Conservation (phyloP, 2,797 vertebrate species). For the Crenichthys baileyi region DNA sequence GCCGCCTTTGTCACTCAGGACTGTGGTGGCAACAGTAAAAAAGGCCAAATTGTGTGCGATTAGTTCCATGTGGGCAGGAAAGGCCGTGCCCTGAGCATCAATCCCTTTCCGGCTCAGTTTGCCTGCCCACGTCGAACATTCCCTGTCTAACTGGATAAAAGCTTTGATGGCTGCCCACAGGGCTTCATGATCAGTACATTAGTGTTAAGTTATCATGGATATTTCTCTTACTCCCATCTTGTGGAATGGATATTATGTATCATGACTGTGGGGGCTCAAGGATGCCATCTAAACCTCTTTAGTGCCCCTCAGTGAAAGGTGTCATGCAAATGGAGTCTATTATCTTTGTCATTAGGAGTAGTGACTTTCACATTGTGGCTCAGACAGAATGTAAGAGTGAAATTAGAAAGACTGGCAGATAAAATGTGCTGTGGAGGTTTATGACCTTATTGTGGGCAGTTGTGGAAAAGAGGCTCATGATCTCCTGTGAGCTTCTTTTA, state of each 20-base stretch:
- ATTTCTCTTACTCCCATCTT: constrained; percentile 39
- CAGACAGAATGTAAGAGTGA: constrained; percentile 42
- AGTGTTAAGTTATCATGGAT: constrained; percentile 47
- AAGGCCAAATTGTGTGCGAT: constrained; percentile 45
- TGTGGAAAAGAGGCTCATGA: constrained; percentile 42
- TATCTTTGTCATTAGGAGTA: constrained; percentile 60
- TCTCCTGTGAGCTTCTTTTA: constrained; percentile 64
- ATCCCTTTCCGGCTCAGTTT: constrained; percentile 49
- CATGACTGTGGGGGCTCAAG: constrained; percentile 45
- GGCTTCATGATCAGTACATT: constrained; percentile 52
- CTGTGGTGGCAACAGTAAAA: constrained; percentile 25
- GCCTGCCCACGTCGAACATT: constrained; percentile 54
- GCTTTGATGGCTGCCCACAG: constrained; percentile 46
- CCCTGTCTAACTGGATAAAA: constrained; percentile 38
- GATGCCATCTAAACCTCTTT: constrained; percentile 65
- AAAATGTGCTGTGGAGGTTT: constrained; percentile 63
- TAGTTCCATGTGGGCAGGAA: constrained; percentile 51
- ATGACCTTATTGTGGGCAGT: constrained; percentile 68
- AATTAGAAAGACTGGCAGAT: constrained; percentile 51
- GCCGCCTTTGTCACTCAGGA: constrained; percentile 54
- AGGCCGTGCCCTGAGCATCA: constrained; percentile 51
- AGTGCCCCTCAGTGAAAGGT: constrained; percentile 67
- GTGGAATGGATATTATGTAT: constrained; percentile 59
- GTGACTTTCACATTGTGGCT: constrained; percentile 40
- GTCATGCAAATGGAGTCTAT: constrained; percentile 73